Conservation (phyloP, 2,113 vertebrate genomes). For the Forbesichthys papilliferus region DNA sequence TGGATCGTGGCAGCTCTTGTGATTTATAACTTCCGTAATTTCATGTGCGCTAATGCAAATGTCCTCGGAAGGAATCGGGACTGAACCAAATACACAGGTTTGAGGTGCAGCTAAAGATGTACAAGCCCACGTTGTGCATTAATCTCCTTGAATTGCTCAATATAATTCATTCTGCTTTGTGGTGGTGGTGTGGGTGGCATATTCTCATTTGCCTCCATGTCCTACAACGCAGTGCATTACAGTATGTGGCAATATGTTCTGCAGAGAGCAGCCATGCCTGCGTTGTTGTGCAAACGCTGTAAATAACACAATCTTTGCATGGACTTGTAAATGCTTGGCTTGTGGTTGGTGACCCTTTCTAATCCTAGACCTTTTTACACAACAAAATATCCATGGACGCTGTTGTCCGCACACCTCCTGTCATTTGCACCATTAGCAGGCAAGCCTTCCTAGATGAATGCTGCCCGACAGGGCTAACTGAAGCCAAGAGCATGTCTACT, state of each 20-base stretch:
- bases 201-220: constrained; percentile 5
- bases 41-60: constrained; percentile 18
- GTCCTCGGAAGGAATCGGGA: constrained; percentile 1
- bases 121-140: background rate
- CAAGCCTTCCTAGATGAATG: constrained; percentile 1
- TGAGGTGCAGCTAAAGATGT: background rate
- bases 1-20: constrained; percentile 27
- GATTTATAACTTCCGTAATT: constrained; percentile 1
- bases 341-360: constrained; percentile 41
- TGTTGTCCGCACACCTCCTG: constrained; percentile 33
- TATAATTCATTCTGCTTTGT: constrained; percentile 6
- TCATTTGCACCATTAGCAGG: constrained; percentile 19
- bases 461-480: constrained; percentile 1
- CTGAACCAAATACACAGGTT: background rate
- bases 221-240: background rate
- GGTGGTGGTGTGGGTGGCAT: background rate
- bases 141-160: constrained; percentile 11
- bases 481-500: background rate
- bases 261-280: constrained; percentile 5
- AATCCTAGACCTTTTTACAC: constrained; percentile 50
- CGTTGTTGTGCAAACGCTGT: constrained; percentile 30
- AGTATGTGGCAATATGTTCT: constrained; percentile 1
- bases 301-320: constrained; percentile 63
- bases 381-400: constrained; percentile 39
- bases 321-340: constrained; percentile 47